Evolutionary conservation across 1,140 invertebrate species (phyloP).

Genomic region (Aphis gossypii): DNA sequence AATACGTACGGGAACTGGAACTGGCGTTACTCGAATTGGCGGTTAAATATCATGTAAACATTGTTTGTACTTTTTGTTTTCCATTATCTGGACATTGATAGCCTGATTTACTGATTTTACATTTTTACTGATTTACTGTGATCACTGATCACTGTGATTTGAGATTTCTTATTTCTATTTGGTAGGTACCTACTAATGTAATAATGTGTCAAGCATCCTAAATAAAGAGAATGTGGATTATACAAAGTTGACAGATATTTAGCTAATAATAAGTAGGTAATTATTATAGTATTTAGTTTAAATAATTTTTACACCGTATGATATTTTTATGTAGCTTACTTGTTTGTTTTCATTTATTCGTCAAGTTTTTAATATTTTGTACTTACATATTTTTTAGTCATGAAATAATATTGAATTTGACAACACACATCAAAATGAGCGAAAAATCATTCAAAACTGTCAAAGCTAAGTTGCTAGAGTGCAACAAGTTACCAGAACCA

Average conservation of each 20-base stretch:
- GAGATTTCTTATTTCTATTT: neutral
- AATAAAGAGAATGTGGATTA: neutral
- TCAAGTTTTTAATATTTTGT: neutral
- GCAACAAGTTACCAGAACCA: conserved; percentile 19
- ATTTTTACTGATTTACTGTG: no score
- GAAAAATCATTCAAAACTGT: conserved; percentile 6
- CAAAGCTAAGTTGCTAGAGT: neutral
- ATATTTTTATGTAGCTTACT: neutral
- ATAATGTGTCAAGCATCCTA: neutral
- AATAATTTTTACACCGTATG: neutral
- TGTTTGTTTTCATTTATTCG: neutral
- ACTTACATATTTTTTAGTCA: neutral
- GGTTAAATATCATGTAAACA: neutral
- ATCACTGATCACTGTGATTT: no score
- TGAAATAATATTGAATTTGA: neutral
- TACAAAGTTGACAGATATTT: neutral
- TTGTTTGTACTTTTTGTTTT: neutral
- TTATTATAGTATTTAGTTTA: neutral
- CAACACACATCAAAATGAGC: conserved; percentile 13
- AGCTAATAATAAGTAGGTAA: neutral
- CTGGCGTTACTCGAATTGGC: neutral
- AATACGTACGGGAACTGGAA: no score
- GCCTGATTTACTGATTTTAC: neutral
- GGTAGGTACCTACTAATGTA: no score
- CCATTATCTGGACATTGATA: neutral